Evolutionary conservation across 2,113 vertebrate genomes (phyloP).

Genomic region (Pseudorhombus dupliciocellatus): DNA sequence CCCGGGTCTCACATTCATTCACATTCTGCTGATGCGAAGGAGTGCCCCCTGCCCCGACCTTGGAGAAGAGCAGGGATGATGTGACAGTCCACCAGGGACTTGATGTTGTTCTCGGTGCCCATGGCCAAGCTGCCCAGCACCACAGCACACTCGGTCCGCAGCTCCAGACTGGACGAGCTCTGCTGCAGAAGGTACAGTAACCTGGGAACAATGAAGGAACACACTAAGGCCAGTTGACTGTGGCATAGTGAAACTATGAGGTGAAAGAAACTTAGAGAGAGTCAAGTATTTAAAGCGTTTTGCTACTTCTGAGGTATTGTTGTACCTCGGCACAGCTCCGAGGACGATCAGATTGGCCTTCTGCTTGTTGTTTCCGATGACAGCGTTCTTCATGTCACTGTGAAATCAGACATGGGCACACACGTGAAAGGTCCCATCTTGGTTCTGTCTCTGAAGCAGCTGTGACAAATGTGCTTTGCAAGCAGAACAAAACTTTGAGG

Average conservation of each 20-base stretch:
- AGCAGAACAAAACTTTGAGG: background rate
- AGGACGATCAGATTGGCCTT: slow-evolving; percentile 99
- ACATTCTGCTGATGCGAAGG: too few species aligned
- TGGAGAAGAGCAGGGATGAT: slow-evolving; percentile 97
- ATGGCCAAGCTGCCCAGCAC: slow-evolving; percentile 97
- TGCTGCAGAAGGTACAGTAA: slow-evolving; percentile 98
- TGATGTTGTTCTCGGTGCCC: slow-evolving; percentile 99
- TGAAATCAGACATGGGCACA: slow-evolving; percentile 31
- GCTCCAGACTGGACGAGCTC: slow-evolving; percentile 90
- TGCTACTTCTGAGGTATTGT: background rate
- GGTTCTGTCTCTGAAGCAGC: background rate
- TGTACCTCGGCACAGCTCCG: slow-evolving; percentile 96
- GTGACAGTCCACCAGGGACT: slow-evolving; percentile 98
- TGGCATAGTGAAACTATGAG: background rate
- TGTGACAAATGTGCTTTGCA: background rate
- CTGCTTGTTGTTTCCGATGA: slow-evolving; percentile 99
- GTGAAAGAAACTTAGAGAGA: background rate
- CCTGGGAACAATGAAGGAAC: slow-evolving; percentile 72
- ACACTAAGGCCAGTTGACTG: background rate
- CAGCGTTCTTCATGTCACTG: slow-evolving; percentile 99
- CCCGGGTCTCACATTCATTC: background rate
- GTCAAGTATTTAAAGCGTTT: too few species aligned
- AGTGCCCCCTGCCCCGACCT: slow-evolving; percentile 78
- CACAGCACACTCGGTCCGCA: slow-evolving; percentile 94
- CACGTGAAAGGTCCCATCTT: background rate